A percentile compares a stretch with the other conserved stretches of the same genome.
phyloP scores from a whole-genome alignment of 2,113 vertebrate species.

The Pangasianodon gigas region DNA sequence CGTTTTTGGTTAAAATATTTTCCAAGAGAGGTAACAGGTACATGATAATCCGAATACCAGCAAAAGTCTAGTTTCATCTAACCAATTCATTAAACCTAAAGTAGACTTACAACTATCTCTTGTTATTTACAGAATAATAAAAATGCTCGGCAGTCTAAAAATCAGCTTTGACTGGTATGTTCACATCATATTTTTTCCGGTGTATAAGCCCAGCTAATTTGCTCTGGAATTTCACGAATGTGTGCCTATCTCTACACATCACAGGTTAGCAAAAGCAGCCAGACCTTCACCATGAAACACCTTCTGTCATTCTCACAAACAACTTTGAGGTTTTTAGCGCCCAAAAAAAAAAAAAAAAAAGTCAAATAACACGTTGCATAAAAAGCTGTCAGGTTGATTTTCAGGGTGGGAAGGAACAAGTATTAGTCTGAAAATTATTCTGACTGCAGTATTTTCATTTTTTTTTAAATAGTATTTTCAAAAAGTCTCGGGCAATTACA shows the following conservation, averaged over 20 bases:
- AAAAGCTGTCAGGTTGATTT: conserved; percentile 54
- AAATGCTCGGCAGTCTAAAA: not conserved
- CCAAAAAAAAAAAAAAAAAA: not conserved
- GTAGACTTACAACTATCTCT: not conserved
- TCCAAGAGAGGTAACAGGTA: not conserved
- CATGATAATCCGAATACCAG: not conserved
- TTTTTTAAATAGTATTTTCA: conserved; percentile 46
- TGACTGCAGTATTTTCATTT: conserved; percentile 36
- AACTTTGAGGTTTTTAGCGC: conserved; percentile 21
- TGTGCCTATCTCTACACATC: conserved; percentile 9
- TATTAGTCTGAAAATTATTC: conserved; percentile 21
- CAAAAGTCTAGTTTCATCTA: not conserved
- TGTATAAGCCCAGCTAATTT: not conserved
- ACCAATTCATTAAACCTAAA: not conserved
- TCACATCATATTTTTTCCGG: not conserved
- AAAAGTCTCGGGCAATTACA: conserved; percentile 55
- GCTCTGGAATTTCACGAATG: conserved; percentile 22
- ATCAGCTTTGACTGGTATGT: not conserved
- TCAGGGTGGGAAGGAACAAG: conserved; percentile 34
- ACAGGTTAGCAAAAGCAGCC: not conserved
- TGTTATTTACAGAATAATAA: not conserved
- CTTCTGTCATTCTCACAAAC: conserved; percentile 29
- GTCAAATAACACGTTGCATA: conserved; percentile 15
- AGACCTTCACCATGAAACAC: conserved; percentile 21
- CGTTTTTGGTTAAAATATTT: not conserved